A percentile compares a stretch with the other conserved stretches of the same genome.
Evolutionary conservation across 2,113 vertebrate species (phyloP).

Genomic region (Numida meleagris): DNA sequence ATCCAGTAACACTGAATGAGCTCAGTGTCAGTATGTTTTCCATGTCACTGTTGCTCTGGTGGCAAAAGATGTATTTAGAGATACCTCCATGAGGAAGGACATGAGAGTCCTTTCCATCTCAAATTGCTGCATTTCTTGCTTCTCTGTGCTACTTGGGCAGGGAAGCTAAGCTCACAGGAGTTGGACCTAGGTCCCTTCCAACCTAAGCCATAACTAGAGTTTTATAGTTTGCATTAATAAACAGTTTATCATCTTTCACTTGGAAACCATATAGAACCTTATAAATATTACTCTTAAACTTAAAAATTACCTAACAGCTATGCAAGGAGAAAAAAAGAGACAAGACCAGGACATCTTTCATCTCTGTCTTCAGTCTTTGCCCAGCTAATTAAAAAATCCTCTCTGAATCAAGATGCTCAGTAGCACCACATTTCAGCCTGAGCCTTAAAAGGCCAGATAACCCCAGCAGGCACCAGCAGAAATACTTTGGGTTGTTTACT

Average conservation of each 20-base stretch:
- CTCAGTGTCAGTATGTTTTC: background rate
- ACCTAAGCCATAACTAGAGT: no score
- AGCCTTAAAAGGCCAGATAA: background rate
- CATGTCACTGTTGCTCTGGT: background rate
- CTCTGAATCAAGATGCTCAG: background rate
- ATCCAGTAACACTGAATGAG: background rate
- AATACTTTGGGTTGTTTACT: background rate
- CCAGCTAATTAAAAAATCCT: background rate
- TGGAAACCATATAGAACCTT: fast-evolving
- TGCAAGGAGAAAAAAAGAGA: background rate
- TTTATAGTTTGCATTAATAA: background rate
- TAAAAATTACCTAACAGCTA: background rate
- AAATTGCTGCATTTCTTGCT: background rate
- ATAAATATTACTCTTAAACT: background rate
- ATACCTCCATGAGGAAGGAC: no score
- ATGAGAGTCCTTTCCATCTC: background rate
- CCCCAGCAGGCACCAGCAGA: background rate
- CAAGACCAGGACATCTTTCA: background rate
- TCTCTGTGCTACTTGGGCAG: background rate
- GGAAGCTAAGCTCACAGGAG: background rate
- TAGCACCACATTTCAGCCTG: background rate
- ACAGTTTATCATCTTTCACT: background rate
- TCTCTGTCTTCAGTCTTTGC: background rate
- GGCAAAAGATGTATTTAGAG: background rate
- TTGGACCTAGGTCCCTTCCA: no score